These are phyloP conservation scores for Drosophila buzzatii DNA, from an alignment of 2,888 invertebrate genomes.

Conservation along the genomic window DNA sequence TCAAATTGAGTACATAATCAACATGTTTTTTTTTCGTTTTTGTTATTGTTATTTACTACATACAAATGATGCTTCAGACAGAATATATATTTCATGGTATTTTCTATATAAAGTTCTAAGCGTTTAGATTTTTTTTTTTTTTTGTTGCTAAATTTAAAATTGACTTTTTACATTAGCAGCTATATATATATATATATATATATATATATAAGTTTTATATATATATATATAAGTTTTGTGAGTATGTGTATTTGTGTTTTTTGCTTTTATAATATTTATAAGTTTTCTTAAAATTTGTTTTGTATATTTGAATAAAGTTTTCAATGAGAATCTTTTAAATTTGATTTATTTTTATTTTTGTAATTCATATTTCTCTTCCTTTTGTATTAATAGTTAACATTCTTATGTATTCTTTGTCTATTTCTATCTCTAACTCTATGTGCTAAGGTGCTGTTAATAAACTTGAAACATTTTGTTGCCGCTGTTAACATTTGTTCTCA, in stretches of 20 bases:
- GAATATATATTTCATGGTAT: conserved; percentile 11
- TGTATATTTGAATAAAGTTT: conserved; percentile 25
- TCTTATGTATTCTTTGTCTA: conserved; percentile 24
- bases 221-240: conserved; percentile 3
- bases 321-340: conserved; percentile 64
- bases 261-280: conserved; percentile 5
- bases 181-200: conserved; percentile 17
- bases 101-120: conserved; percentile 38
- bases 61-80: conserved; percentile 26
- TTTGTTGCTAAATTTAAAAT: conserved; percentile 64
- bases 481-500: conserved; percentile 53
- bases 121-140: conserved; percentile 2
- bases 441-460: conserved; percentile 61
- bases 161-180: conserved; percentile 72
- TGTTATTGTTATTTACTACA: conserved; percentile 8
- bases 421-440: conserved; percentile 50
- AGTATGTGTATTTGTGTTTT: conserved; percentile 19
- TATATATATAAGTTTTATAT: conserved; percentile 6
- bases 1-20: conserved; percentile 59
- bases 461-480: conserved; percentile 66
- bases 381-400: conserved; percentile 14
- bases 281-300: conserved; percentile 14
- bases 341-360: conserved; percentile 18
- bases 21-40: conserved; percentile 29
- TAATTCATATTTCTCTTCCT: neutral